Evolutionary conservation across 2,888 invertebrate genomes (phyloP).

Genomic region (Agriotes lineatus): DNA sequence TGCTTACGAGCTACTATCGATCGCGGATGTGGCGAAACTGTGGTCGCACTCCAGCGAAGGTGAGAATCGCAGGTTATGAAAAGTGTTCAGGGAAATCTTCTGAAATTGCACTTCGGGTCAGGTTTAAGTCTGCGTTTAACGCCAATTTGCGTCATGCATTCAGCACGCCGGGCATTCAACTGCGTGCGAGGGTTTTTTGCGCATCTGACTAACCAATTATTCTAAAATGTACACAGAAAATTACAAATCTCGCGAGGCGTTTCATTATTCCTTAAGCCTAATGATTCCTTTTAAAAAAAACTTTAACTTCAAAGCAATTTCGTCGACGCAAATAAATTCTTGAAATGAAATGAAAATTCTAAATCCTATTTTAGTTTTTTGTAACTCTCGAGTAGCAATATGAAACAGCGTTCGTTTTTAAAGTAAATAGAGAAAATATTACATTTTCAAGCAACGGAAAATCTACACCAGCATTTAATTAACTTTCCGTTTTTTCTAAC

Average conservation of each 20-base stretch:
- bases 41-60: background rate
- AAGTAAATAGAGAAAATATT: no score
- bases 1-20: slow-evolving; percentile 19
- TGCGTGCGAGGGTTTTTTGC: background rate
- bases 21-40: background rate
- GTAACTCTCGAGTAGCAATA: no score
- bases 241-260: background rate
- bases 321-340: no score
- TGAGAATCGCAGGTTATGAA: background rate
- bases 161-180: background rate
- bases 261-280: no score
- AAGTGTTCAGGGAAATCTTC: background rate
- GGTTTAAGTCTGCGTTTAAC: background rate
- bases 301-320: no score
- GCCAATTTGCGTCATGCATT: slow-evolving; percentile 1
- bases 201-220: background rate
- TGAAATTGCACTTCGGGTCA: background rate
- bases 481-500: no score
- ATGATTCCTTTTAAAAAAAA: no score
- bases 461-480: no score
- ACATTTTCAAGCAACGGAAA: no score
- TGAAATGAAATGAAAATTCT: no score
- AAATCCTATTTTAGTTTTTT: no score
- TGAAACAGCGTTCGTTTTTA: no score
- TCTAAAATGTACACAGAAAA: background rate